phyloP scores from a whole-genome alignment of 2,888 invertebrate genomes.

The Carabus problematicus region DNA sequence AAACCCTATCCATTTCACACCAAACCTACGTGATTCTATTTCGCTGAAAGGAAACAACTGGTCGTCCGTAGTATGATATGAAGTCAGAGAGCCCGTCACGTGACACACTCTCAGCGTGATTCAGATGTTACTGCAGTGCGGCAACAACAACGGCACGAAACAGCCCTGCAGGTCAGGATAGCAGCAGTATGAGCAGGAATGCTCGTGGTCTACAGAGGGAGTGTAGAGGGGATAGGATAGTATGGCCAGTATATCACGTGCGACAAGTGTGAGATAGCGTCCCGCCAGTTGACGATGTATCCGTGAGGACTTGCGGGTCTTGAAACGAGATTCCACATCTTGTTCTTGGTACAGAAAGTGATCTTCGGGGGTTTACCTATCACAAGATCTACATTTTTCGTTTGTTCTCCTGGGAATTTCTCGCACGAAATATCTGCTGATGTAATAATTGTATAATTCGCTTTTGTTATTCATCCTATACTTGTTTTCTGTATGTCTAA shows the following conservation, averaged over 20 bases:
- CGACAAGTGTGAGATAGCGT: neutral
- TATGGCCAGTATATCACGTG: constrained; percentile 8
- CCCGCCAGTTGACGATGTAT: neutral
- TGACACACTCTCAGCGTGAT: neutral
- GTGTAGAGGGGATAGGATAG: neutral
- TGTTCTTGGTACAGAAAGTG: neutral
- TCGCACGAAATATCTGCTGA: too few species aligned
- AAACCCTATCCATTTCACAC: too few species aligned
- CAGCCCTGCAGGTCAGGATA: neutral
- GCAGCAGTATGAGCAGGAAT: neutral
- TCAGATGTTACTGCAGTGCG: constrained; percentile 16
- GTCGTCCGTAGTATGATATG: too few species aligned
- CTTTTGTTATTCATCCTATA: too few species aligned
- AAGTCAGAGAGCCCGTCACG: too few species aligned
- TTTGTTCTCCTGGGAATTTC: neutral
- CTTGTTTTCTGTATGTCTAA: too few species aligned
- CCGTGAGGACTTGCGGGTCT: too few species aligned
- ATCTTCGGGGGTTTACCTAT: constrained; percentile 1
- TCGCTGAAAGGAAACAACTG: too few species aligned
- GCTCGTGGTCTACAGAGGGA: neutral
- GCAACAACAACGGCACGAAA: constrained; percentile 5
- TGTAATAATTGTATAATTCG: too few species aligned
- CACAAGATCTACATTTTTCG: neutral
- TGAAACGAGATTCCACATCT: neutral
- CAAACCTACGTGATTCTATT: too few species aligned